Base-by-base conservation (phyloP, 1,140 invertebrate species). In the Sarcophaga peregrina region DNA sequence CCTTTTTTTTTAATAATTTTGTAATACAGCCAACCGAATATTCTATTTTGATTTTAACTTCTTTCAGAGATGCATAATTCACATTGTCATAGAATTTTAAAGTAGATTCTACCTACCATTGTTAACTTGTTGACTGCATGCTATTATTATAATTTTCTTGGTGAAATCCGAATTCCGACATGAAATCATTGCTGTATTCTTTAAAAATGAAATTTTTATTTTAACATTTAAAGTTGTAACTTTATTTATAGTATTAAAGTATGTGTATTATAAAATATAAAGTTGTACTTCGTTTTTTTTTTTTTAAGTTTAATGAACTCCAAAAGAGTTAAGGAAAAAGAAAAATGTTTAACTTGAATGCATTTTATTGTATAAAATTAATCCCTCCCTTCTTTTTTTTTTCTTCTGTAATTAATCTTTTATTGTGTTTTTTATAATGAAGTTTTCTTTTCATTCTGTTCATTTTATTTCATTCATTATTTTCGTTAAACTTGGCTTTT, bases 131-230 rank as follows among this genome's bases (percentile, higher is more conserved):
- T n/a, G n/a, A n/a, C n/a, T 58, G 54, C 15, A 7, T 13, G 15
- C 13, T 58, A 58, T 13, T 58, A 7, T 58, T 58, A 68, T 68
- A 20, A 6, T 68, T 20, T 68, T 20, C 20, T 25, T 20, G 62
- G 62, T 68, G 62, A 68, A 68, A 68, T 68, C 62, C 20, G 17
- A 68, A 68, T 68, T 68, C 62, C 17, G 20, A 25, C 62, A 68
- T 68, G 62, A 68, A 68, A 25, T 68, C 62, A 68, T 68, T 68
- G 62, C 25, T 37, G 25, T 37, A 37, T 37, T 37, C 25, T 37
- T 37, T 2, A 37, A 37, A 37, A 37, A 2, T 2, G 4, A 37
- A 37, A 2, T 37, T 37, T 37, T 37, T 37, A 37, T 37, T 37
- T 37, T 37, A 37, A 37, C 25, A 37, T 37, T 37, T 37, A 37